A percentile compares a stretch with the other conserved stretches of the same genome.
Conservation (phyloP, 2,888 invertebrate species). For the Drosophila nr. perissopoda region DNA sequence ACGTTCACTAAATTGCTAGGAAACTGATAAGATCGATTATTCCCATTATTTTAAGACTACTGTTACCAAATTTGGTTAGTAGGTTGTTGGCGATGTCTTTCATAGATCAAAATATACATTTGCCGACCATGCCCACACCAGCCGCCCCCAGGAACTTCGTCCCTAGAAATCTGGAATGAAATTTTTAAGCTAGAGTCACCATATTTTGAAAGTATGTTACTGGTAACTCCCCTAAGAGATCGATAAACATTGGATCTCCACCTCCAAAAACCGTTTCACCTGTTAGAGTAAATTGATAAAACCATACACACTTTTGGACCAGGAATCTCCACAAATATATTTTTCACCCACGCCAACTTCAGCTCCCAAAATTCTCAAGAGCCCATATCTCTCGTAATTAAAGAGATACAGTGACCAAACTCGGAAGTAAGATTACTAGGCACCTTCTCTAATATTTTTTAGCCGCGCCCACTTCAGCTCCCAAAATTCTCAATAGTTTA, state of each 20-base stretch:
- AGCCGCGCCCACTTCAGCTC: too few species aligned
- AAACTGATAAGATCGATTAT: neutral
- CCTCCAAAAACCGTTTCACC: neutral
- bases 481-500: too few species aligned
- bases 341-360: too few species aligned
- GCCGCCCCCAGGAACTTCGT: neutral
- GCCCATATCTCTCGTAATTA: too few species aligned
- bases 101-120: neutral
- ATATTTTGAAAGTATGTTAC: neutral
- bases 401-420: too few species aligned
- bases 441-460: too few species aligned
- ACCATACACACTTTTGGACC: neutral
- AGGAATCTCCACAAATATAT: too few species aligned
- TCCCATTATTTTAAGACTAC: neutral
- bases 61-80: neutral
- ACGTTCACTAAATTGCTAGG: neutral
- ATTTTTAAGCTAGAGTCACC: neutral
- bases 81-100: neutral
- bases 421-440: too few species aligned
- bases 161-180: neutral
- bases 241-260: neutral
- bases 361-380: too few species aligned
- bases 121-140: too few species aligned
- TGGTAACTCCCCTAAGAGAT: neutral
- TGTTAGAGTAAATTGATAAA: neutral